phyloP scores from a whole-genome alignment of 1,140 invertebrate species.

The Aleiodes sp. region DNA sequence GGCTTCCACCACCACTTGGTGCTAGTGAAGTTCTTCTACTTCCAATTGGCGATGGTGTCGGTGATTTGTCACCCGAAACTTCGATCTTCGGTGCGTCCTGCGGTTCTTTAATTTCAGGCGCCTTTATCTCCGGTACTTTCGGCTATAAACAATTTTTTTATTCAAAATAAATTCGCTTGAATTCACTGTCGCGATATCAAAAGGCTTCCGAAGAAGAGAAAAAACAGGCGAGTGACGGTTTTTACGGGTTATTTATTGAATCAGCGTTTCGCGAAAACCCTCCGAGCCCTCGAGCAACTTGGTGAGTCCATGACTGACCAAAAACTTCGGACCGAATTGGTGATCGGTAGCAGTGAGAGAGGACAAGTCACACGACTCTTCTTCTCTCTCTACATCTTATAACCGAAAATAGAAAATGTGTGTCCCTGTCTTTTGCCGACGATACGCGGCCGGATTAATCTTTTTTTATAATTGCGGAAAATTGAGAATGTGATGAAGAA shows the following conservation, averaged over 20 bases:
- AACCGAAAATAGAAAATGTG: constrained; percentile 61
- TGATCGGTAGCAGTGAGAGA: constrained; percentile 15
- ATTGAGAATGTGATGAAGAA: constrained; percentile 3
- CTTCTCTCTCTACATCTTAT: constrained; percentile 17
- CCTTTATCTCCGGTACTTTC: constrained; percentile 29
- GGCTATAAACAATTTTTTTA: background rate
- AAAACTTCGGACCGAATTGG: constrained; percentile 17
- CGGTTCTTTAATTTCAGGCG: constrained; percentile 79
- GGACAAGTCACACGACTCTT: constrained; percentile 19
- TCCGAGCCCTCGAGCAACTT: constrained; percentile 33
- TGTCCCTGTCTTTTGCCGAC: constrained; percentile 48
- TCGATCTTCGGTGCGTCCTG: constrained; percentile 83
- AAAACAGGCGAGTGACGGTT: background rate
- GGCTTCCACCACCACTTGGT: constrained; percentile 75
- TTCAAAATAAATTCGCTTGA: background rate
- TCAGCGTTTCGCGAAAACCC: constrained; percentile 20
- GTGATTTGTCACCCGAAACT: constrained; percentile 81
- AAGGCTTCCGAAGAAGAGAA: too few species aligned
- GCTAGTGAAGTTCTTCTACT: constrained; percentile 80
- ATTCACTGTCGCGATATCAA: too few species aligned
- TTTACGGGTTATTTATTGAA: background rate
- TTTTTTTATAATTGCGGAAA: constrained; percentile 15
- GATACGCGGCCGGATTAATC: background rate
- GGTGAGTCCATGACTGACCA: constrained; percentile 39
- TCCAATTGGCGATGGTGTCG: constrained; percentile 75